Percentiles rank a stretch among this genome's conserved stretches.
These are phyloP conservation scores for Corynorhinus townsendii DNA, from an alignment of 2,113 vertebrate genomes.

Conservation along the genomic window DNA sequence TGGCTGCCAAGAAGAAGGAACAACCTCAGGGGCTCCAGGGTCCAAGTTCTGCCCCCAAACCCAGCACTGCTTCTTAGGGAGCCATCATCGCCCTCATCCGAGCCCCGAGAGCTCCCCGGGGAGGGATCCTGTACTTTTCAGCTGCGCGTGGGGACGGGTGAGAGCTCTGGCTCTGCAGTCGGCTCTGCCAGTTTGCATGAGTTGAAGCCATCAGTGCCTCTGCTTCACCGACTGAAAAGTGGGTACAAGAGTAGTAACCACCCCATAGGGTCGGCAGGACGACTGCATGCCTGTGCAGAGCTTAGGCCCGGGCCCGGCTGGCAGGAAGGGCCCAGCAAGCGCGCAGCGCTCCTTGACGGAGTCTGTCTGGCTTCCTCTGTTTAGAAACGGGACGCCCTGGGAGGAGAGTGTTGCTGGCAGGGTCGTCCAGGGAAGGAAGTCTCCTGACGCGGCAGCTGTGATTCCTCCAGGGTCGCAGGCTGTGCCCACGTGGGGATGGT, in stretches of 20 bases:
- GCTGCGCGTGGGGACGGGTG: accelerated
- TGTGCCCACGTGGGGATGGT: background rate
- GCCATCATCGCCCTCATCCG: background rate
- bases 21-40: background rate
- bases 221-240: background rate
- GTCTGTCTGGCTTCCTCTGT: background rate
- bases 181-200: background rate
- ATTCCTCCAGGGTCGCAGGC: background rate
- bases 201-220: background rate
- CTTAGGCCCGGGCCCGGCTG: background rate
- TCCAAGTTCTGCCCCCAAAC: accelerated
- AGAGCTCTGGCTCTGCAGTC: background rate
- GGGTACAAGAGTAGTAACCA: background rate
- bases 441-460: accelerated
- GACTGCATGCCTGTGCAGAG: background rate
- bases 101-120: background rate
- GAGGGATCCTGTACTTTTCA: too few species aligned
- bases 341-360: accelerated
- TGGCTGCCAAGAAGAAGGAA: background rate
- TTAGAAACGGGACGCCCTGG: background rate
- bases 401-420: too few species aligned
- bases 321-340: background rate
- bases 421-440: background rate
- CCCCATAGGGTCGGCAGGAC: accelerated
- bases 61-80: background rate